phyloP scores from a whole-genome alignment of 2,113 vertebrate genomes.

The Cyanistes caeruleus region DNA sequence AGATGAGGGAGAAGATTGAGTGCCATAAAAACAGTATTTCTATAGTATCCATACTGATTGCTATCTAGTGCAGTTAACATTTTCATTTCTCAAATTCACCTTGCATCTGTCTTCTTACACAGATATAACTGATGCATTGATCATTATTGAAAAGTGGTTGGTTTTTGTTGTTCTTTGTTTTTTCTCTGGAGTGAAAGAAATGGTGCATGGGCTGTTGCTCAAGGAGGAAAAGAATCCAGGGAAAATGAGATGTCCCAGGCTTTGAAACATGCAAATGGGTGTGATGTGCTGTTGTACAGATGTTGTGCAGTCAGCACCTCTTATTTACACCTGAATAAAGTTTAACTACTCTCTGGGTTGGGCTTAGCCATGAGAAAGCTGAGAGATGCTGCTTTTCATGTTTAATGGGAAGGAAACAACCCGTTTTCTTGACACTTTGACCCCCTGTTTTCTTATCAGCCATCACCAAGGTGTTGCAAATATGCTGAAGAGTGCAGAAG shows the following conservation, averaged over 20 bases:
- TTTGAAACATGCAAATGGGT: neutral
- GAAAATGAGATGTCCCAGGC: neutral
- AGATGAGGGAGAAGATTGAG: neutral
- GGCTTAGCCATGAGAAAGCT: neutral
- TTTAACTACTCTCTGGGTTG: neutral
- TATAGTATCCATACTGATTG: neutral
- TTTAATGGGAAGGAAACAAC: neutral
- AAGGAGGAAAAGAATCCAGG: neutral
- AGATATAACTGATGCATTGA: neutral
- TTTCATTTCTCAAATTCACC: neutral
- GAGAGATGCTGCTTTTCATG: neutral
- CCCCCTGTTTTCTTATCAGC: neutral
- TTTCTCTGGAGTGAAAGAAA: neutral
- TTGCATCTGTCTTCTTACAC: neutral
- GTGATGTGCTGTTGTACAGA: neutral
- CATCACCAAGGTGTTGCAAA: neutral
- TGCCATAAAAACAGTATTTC: neutral
- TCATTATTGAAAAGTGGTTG: neutral
- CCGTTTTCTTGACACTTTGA: neutral
- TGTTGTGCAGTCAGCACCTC: neutral
- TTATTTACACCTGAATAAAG: neutral
- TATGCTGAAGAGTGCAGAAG: neutral
- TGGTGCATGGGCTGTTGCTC: neutral
- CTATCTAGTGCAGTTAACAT: neutral
- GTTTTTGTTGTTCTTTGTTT: neutral